These are phyloP conservation scores for Chlorodrepanis virens DNA, from an alignment of 2,113 vertebrate species.

Conservation along the genomic window DNA sequence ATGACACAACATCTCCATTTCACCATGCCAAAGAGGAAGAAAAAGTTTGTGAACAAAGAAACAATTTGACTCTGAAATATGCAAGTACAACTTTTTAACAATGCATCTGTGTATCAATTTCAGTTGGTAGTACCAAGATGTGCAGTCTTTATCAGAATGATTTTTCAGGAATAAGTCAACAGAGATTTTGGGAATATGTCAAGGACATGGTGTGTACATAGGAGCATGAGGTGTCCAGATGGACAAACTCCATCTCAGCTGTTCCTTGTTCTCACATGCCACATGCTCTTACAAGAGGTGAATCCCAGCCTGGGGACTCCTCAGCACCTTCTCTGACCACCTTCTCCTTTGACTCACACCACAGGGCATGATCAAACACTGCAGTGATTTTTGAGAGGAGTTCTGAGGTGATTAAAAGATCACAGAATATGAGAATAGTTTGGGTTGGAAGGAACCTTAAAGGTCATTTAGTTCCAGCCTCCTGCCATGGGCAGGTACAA, in stretches of 20 bases:
- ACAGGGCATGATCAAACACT: background rate
- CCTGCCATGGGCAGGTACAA: background rate
- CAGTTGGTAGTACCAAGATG: background rate
- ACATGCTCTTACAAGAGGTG: background rate
- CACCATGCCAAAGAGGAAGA: background rate
- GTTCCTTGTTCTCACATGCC: background rate
- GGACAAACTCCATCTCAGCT: background rate
- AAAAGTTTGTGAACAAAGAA: background rate
- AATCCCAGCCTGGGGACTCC: background rate
- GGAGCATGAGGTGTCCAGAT: background rate
- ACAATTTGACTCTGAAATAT: background rate
- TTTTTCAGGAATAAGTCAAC: background rate
- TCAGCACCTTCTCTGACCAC: background rate
- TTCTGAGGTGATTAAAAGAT: background rate
- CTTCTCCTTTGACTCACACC: background rate
- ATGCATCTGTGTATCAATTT: background rate
- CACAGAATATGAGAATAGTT: background rate
- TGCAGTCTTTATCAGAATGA: background rate
- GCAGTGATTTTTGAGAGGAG: background rate
- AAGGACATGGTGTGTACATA: rapidly evolving
- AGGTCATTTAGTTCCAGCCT: background rate
- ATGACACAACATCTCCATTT: background rate
- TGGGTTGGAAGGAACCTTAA: background rate
- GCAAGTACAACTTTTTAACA: background rate
- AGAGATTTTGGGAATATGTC: background rate